Evolutionary conservation across 1,140 invertebrate genomes (phyloP), one percentile per base, ranked within the genome.

Genomic region (Protaetia brevitarsis): DNA sequence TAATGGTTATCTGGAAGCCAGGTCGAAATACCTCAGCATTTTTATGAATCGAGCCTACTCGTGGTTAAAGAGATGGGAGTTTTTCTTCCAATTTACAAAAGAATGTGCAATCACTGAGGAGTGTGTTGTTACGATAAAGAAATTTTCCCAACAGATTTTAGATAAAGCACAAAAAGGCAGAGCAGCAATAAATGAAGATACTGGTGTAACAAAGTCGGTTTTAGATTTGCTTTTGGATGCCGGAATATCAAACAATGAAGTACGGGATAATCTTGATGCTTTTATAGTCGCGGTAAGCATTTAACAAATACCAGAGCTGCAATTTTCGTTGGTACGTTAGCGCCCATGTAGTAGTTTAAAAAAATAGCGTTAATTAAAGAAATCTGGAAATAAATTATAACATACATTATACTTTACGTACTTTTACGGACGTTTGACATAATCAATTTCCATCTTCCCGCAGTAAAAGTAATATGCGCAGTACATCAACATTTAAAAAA

Each of bases 241-340:
- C 3, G 29, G 26, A n/a, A 5, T 59, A 29, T n/a, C 26, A 29
- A 23, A 31, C 3, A 0, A 0, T 29, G 1, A 19, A 2, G 4
- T 94, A 28, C 82, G 86, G 65, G 90, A 93, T 75, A 90, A 93
- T 82, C 88, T 92, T 2, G 89, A 92, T 75, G 92, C 90, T 0
- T 93, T 92, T 72, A 89, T 91, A 84, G 91, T 92, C 78, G 88
- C 87, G 80, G 77, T 78, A 69, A 45, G 68, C 66, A 13, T 41
- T n/a, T n/a, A 7, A 23, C 16, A 11, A 41, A 16, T 16, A 34
- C n/a, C n/a, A n/a, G n/a, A n/a, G n/a, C n/a, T n/a, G n/a, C n/a
- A n/a, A n/a, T n/a, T n/a, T n/a, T n/a, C n/a, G n/a, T n/a, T n/a
- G n/a, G n/a, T n/a, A n/a, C n/a, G n/a, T n/a, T n/a, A n/a, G n/a